Conservation (phyloP, 2,888 invertebrate species). For the Nowickia ferox region DNA sequence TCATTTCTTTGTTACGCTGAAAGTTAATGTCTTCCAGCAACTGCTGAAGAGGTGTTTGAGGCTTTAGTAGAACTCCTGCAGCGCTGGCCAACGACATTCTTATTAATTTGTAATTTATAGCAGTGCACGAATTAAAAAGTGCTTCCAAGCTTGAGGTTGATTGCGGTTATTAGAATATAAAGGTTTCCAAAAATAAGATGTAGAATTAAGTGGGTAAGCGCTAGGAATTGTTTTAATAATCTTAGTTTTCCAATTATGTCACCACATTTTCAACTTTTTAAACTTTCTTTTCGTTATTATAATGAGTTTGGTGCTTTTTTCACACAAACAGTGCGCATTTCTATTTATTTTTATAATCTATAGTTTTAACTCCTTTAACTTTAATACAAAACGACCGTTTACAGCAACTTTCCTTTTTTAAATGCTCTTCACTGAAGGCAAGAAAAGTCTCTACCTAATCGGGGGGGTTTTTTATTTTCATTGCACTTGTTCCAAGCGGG, state of each 20-base stretch:
- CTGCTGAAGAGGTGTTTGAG: constrained; percentile 90
- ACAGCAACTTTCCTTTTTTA: constrained; percentile 53
- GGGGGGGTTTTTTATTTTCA: constrained; percentile 11
- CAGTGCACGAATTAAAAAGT: constrained; percentile 11
- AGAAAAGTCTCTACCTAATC: constrained; percentile 39
- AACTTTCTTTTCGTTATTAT: constrained; percentile 3
- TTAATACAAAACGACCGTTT: constrained; percentile 41
- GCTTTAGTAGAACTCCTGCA: constrained; percentile 81
- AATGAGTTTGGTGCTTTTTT: constrained; percentile 11
- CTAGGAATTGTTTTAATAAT: constrained; percentile 1
- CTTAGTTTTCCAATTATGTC: constrained; percentile 28
- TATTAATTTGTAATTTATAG: background rate
- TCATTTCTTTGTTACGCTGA: constrained; percentile 95
- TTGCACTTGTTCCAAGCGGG: constrained; percentile 35
- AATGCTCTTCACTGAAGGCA: constrained; percentile 24
- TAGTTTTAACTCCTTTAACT: constrained; percentile 13
- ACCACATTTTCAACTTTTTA: constrained; percentile 48
- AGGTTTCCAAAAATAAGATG: constrained; percentile 20
- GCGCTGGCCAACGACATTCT: constrained; percentile 80
- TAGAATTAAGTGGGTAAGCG: constrained; percentile 21
- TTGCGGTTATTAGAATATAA: constrained; percentile 35
- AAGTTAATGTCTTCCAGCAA: constrained; percentile 95
- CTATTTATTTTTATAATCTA: background rate
- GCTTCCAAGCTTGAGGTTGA: constrained; percentile 44
- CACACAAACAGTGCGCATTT: background rate